phyloP scores from a whole-genome alignment of 2,113 vertebrate species.

The Uropsilus gracilis region DNA sequence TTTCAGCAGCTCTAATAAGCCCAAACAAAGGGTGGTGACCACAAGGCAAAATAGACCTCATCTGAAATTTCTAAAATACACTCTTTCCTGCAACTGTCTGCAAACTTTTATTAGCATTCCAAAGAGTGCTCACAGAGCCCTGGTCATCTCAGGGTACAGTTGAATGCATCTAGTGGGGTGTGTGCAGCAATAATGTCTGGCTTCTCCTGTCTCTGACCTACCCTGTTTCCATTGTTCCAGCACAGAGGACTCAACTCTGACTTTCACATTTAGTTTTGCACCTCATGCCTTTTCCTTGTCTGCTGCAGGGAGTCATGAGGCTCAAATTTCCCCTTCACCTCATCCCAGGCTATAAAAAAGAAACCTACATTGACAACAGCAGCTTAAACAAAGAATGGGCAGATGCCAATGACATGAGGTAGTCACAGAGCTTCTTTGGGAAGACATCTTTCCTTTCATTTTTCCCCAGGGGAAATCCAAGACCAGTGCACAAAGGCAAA shows the following conservation, averaged over 20 bases:
- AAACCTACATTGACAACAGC: not conserved
- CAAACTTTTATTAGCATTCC: not conserved
- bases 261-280: not conserved
- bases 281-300: not conserved
- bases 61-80: constrained; percentile 28
- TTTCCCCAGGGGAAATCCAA: not conserved
- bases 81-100: not conserved
- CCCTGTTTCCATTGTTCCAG: not conserved
- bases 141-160: not conserved
- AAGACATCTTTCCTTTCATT: not conserved
- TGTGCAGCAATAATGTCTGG: not conserved
- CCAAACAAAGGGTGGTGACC: not conserved
- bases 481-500: not conserved
- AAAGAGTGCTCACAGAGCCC: not conserved
- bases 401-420: not conserved
- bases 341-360: not conserved
- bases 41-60: constrained; percentile 12
- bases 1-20: constrained; percentile 48
- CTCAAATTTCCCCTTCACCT: not conserved
- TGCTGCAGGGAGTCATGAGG: not conserved
- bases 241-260: not conserved
- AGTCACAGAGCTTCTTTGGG: not conserved
- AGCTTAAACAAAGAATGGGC: not conserved
- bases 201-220: not conserved
- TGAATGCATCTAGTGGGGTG: not conserved